Base-by-base conservation (phyloP, 2,113 vertebrate genomes). In the Prietella phreatophila region DNA sequence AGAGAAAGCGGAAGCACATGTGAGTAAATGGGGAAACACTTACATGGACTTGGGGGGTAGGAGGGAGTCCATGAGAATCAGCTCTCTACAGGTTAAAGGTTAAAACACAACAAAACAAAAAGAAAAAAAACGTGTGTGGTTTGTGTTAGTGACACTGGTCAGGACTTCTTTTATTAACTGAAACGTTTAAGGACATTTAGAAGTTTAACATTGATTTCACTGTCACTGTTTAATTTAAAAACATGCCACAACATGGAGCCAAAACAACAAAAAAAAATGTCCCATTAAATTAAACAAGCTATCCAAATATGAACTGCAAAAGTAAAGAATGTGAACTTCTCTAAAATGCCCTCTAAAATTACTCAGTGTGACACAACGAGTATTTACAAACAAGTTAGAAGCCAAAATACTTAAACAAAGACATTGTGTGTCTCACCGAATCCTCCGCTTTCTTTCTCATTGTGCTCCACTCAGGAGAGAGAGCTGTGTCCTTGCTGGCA, bases 31-130 rank as follows among this genome's bases (percentile, higher is more conserved):
- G 89, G 89, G 80, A 65, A 79, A 93, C 89, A 84, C 97, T 97
- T 95, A 97, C 97, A 60, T 97, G 97, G 90, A 97, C 97, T 87
- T 96, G 96, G 83, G 97, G 97, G 60, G 97, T 97, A 0, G 97
- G 97, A 84, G 97, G 97, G 42, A 97, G 95, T 88, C 97, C 97
- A 2, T 96, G 96, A 92, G 95, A 96, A 47, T 93, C 94, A 2
- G 96, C 94, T 87, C 95, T 96, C 97, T 97, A 92, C 56, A 89
- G 69, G 83, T 15, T 87, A 88, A 58, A 85, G 27, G 47, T 55
- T 55, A 80, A 88, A 76, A 63, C 2, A 78, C 61, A 91, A 90
- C 90, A 90, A 53, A n/a, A 78, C 5, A 82, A 33, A 33, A 58
- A 13, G 19, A 36, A 39, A 60, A 82, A 82, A 60, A 82, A 39